A percentile compares a stretch with the other conserved stretches of the same genome.
These are phyloP conservation scores for Exaiptasia diaphana DNA, from an alignment of 64 coral and sea anemone genomes.

Conservation along the genomic window DNA sequence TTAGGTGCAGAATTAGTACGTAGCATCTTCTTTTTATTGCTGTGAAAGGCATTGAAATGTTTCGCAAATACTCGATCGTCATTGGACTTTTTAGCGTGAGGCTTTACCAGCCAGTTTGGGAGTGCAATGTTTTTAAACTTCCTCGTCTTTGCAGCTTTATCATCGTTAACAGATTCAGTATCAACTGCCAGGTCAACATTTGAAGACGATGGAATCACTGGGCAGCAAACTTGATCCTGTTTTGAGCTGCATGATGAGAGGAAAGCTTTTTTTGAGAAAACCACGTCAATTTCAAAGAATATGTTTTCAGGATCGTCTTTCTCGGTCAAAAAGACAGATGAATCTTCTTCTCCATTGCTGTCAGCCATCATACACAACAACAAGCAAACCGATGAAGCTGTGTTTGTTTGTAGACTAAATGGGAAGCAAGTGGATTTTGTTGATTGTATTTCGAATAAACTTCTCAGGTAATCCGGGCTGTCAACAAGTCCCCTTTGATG, in stretches of 20 bases:
- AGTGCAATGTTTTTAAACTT: conserved; percentile 49
- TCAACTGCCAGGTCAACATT: not conserved
- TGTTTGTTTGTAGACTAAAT: too few relatives aligned
- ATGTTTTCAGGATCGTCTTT: too few relatives aligned
- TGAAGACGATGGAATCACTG: conserved; percentile 23
- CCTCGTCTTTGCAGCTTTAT: conserved; percentile 25
- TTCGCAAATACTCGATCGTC: conserved; percentile 11
- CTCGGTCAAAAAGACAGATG: too few relatives aligned
- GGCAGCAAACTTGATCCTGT: not conserved
- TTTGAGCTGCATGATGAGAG: not conserved
- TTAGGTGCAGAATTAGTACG: conserved; percentile 80
- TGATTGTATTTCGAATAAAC: too few relatives aligned
- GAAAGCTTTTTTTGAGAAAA: not conserved
- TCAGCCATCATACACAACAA: too few relatives aligned
- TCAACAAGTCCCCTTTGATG: too few relatives aligned
- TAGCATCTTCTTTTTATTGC: conserved; percentile 34
- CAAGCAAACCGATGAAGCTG: too few relatives aligned
- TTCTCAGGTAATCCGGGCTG: too few relatives aligned
- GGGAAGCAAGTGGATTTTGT: too few relatives aligned
- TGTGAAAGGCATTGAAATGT: not conserved
- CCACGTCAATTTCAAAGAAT: not conserved
- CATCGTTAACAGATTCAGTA: not conserved
- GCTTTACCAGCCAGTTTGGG: conserved; percentile 60
- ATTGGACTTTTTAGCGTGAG: conserved; percentile 6
- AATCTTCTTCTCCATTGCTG: too few relatives aligned